Base-by-base conservation (phyloP, 2,888 invertebrate genomes). In the Epinotia ramella region DNA sequence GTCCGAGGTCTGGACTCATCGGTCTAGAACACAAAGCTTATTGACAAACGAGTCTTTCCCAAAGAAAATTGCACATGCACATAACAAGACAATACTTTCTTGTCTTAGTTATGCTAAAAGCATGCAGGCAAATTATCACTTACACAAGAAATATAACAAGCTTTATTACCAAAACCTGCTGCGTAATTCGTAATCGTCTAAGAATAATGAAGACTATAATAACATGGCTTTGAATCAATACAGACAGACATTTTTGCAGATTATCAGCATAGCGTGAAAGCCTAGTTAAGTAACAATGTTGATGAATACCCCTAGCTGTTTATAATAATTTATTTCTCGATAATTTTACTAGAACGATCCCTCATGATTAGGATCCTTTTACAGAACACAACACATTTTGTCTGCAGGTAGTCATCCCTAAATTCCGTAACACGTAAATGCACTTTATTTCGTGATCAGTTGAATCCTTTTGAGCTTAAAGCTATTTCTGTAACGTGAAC, bases 321-420 rank as follows among this genome's bases (percentile, higher is more conserved):
- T 60, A 56, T 71, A 60, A 65, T 70, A 71, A 65, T 70, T 70
- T 60, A 75, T 56, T 66, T 70, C 59, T 75, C 65, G 53, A 75
- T 71, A 18, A 71, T 71, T 75, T 71, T 46, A 75, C 53, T 66
- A 75, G 60, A 62, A 75, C 71, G 60, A 75, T 75, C 70, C 24
- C 40, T 60, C 56, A 60, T 72, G 62, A 76, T 76, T 67, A 72
- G 46, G 66, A 66, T 76, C 76, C 57, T 72, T 56, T 72, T 72
- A 72, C 72, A 76, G n/a, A 64, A 74, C 65, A 63, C 66, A 64
- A 70, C 64, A 68, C 60, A 62, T 62, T 76, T 71, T 56, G 75
- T 40, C 62, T 57, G 67, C 76, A 71, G 75, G 75, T 76, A 73
- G 76, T 33, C 57, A 69, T 65, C 73, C 73, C 59, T 73, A 73